phyloP scores from a whole-genome alignment of 2,888 invertebrate genomes.

The Heterodera filipjevi region DNA sequence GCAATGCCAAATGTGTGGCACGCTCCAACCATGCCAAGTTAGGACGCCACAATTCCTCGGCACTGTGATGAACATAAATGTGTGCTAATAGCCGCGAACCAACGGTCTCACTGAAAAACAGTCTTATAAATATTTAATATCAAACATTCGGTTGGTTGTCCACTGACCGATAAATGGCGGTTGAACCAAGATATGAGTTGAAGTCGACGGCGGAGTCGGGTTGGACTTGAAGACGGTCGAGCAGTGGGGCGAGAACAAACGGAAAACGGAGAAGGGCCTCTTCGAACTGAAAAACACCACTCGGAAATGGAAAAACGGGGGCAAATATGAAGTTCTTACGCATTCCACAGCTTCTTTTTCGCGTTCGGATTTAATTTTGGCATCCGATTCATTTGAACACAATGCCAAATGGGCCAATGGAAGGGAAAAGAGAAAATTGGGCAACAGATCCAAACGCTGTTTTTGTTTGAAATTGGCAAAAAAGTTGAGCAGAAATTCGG shows the following conservation, averaged over 20 bases:
- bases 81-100: slow-evolving; percentile 76
- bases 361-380: slow-evolving; percentile 44
- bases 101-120: slow-evolving; percentile 49
- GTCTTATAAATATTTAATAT: slow-evolving; percentile 2
- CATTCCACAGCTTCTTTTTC: slow-evolving; percentile 68
- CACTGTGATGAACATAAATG: slow-evolving; percentile 75
- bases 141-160: background rate
- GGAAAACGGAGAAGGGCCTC: slow-evolving; percentile 83
- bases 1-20: slow-evolving; percentile 61
- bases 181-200: slow-evolving; percentile 41
- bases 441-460: slow-evolving; percentile 78
- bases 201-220: slow-evolving; percentile 49
- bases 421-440: slow-evolving; percentile 84
- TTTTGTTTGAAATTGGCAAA: slow-evolving; percentile 61
- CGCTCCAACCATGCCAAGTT: slow-evolving; percentile 79
- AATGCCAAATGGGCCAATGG: slow-evolving; percentile 75
- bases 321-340: background rate
- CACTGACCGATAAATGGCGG: slow-evolving; percentile 33
- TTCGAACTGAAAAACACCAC: slow-evolving; percentile 45
- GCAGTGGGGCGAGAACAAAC: slow-evolving; percentile 75
- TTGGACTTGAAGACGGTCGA: slow-evolving; percentile 68
- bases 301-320: background rate
- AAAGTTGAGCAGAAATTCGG: slow-evolving; percentile 26
- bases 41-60: slow-evolving; percentile 78
- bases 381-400: slow-evolving; percentile 54